A percentile compares a stretch with the other conserved stretches of the same genome.
These are phyloP conservation scores for Rhynchophorus ferrugineus DNA, from an alignment of 1,140 invertebrate genomes.

Conservation along the genomic window DNA sequence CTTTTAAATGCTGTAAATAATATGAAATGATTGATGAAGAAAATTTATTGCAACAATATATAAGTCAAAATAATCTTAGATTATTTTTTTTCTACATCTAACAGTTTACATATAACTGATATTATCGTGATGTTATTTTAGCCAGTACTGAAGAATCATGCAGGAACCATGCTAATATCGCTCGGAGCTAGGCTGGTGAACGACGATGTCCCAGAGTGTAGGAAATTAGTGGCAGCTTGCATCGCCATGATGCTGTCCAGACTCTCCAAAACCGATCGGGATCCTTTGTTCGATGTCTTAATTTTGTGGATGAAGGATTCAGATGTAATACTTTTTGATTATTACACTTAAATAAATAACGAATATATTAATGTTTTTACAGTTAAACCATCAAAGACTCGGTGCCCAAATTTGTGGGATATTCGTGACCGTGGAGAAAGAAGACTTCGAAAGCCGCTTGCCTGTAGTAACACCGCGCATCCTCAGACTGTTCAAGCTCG, in stretches of 20 bases:
- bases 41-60: too few relatives aligned
- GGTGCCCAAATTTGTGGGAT: constrained; percentile 58
- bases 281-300: constrained; percentile 58
- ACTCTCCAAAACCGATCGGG: constrained; percentile 48
- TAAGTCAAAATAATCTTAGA: too few relatives aligned
- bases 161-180: constrained; percentile 64
- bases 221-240: constrained; percentile 57
- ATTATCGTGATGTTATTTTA: too few relatives aligned
- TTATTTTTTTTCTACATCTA: too few relatives aligned
- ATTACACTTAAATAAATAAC: background rate
- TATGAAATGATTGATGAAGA: too few relatives aligned
- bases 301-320: constrained; percentile 60
- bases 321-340: constrained; percentile 46
- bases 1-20: too few relatives aligned
- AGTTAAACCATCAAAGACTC: constrained; percentile 39
- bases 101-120: too few relatives aligned
- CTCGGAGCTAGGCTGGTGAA: constrained; percentile 66
- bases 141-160: constrained; percentile 47
- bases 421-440: constrained; percentile 50
- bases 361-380: background rate
- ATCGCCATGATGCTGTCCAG: constrained; percentile 55
- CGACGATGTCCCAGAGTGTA: constrained; percentile 60
- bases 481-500: constrained; percentile 43
- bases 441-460: constrained; percentile 36
- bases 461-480: constrained; percentile 40